These are phyloP conservation scores for Menidia menidia DNA, from an alignment of 2,797 vertebrate species.

Conservation along the genomic window DNA sequence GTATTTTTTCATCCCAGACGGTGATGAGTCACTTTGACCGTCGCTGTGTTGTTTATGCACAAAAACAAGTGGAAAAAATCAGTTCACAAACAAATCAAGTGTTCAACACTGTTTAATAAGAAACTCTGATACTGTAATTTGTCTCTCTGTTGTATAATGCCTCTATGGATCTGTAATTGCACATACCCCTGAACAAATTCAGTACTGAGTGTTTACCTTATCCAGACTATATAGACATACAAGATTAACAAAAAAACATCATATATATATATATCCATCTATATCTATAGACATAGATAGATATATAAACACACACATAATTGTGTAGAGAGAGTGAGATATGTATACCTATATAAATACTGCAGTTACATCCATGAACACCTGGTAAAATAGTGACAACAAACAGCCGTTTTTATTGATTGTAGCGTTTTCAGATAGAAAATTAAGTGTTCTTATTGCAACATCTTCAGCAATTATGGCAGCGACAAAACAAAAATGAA, in stretches of 20 bases:
- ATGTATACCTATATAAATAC: constrained; percentile 7
- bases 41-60: not conserved
- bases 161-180: constrained; percentile 73
- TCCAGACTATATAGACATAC: constrained; percentile 58
- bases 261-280: not conserved
- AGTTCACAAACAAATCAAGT: constrained; percentile 38
- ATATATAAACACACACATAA: no score
- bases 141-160: constrained; percentile 66
- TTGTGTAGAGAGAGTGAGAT: no score
- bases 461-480: constrained; percentile 38
- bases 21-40: constrained; percentile 51
- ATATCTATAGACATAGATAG: no score
- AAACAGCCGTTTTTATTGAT: constrained; percentile 53
- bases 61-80: not conserved
- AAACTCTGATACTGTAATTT: constrained; percentile 59
- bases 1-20: constrained; percentile 5
- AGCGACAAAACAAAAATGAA: constrained; percentile 31
- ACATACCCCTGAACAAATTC: constrained; percentile 77
- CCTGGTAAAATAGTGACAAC: constrained; percentile 54
- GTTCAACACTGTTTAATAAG: constrained; percentile 71
- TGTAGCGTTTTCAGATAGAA: constrained; percentile 68
- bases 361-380: constrained; percentile 61
- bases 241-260: constrained; percentile 63
- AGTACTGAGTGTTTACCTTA: constrained; percentile 40
- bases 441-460: constrained; percentile 67